Percentiles rank a stretch among this genome's conserved stretches.
These are phyloP conservation scores for Phaonia tiefii DNA, from an alignment of 2,888 invertebrate species.

Conservation along the genomic window DNA sequence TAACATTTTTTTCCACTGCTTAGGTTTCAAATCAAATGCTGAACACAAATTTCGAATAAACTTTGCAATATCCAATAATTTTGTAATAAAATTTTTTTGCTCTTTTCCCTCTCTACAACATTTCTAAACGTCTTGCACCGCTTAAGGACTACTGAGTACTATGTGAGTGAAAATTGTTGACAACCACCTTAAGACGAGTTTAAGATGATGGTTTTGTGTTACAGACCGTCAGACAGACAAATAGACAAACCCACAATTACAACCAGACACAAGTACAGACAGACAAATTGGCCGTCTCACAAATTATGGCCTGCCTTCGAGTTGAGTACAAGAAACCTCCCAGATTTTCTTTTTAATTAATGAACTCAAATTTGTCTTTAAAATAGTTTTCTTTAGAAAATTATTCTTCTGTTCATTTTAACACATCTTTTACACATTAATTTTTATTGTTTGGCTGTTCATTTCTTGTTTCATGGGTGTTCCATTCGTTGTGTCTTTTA, in stretches of 20 bases:
- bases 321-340: background rate
- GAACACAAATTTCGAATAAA: background rate
- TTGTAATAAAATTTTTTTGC: constrained; percentile 5
- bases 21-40: background rate
- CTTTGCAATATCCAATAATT: background rate
- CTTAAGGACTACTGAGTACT: constrained; percentile 58
- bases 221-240: background rate
- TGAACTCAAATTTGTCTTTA: constrained; percentile 44
- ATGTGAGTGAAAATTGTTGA: constrained; percentile 28
- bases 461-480: background rate
- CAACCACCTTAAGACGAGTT: constrained; percentile 26
- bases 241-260: background rate
- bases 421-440: constrained; percentile 55
- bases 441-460: constrained; percentile 35
- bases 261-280: background rate
- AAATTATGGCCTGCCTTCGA: constrained; percentile 33
- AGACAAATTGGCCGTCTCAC: constrained; percentile 19
- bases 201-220: background rate
- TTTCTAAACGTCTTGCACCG: constrained; percentile 27
- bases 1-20: constrained; percentile 37
- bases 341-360: constrained; percentile 36
- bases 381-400: constrained; percentile 55
- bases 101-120: constrained; percentile 15
- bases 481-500: background rate
- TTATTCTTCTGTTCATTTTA: constrained; percentile 39